Evolutionary conservation across 1,140 invertebrate genomes (phyloP).

Genomic region (Grapholita molesta): DNA sequence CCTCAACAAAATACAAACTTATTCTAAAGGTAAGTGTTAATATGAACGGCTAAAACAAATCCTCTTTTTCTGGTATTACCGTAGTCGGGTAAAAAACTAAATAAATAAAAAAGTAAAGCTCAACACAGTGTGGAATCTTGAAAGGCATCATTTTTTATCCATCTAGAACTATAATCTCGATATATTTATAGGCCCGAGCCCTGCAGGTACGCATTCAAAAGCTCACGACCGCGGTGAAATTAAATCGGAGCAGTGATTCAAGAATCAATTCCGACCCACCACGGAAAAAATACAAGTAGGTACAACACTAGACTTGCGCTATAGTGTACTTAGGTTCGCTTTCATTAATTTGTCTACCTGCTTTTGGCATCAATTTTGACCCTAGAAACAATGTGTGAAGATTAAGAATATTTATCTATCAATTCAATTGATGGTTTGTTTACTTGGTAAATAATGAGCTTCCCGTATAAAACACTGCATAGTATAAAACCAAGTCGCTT

Average conservation of each 20-base stretch:
- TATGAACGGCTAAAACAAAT: no score
- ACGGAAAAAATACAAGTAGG: not conserved
- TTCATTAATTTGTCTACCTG: no score
- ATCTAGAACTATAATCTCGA: slow-evolving; percentile 21
- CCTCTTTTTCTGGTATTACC: not conserved
- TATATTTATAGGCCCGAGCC: slow-evolving; percentile 20
- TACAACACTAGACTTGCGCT: no score
- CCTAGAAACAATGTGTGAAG: no score
- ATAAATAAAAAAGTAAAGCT: slow-evolving; percentile 6
- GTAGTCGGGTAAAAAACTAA: not conserved
- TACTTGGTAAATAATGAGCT: no score
- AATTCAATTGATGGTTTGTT: no score
- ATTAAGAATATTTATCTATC: no score
- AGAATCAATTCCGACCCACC: slow-evolving; percentile 1
- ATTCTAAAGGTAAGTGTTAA: no score
- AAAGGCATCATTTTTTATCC: slow-evolving; percentile 24
- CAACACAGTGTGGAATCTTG: slow-evolving; percentile 10
- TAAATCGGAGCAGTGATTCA: slow-evolving; percentile 19
- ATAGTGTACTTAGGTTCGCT: no score
- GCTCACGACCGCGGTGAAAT: slow-evolving; percentile 26
- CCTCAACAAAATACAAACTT: not conserved
- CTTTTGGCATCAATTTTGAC: no score
- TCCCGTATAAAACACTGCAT: no score
- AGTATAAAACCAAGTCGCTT: no score
- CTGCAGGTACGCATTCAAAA: slow-evolving; percentile 19